Evolutionary conservation across 2,888 invertebrate species (phyloP), one percentile per base, ranked within the genome.

Genomic region (Lamellibrachia columna): DNA sequence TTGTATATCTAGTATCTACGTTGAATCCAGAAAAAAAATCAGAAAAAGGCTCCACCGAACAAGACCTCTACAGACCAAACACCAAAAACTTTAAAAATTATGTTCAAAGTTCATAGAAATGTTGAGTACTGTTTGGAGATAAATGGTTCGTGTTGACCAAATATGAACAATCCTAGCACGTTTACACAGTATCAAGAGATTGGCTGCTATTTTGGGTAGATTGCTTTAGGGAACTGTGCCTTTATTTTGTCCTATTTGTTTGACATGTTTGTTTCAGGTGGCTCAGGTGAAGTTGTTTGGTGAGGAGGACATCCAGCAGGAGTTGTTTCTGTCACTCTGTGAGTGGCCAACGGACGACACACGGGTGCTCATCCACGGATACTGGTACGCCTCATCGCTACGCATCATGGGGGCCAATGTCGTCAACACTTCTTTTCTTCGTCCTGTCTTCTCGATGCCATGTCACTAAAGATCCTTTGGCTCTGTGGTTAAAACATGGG

Each of bases 291-390:
- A 97, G 92, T 96, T 97, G 90, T 97, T 97, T 96, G 97, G 97
- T 93, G 97, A 97, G 93, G 96, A 96, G 94, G 97, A 96, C 92
- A 96, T 97, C 92, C 94, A 94, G 92, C 96, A 97, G 95, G 96
- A 97, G 94, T 95, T 98, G 93, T 97, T 97, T 95, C 97, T 98
- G 94, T 97, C 97, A 94, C 97, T 98, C 95, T 97, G 98, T 96
- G 98, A 98, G 95, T 98, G 98, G 97, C 98, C 98, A 90, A 97
- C 97, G 94, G 98, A 98, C 96, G 97, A 97, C 91, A 97, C 97
- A 94, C 97, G 97, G 95, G 96, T 98, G 91, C 97, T 98, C 91
- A 97, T 98, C 94, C 98, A 98, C 96, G 98, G 98, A 93, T 97
- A 97, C 94, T 97, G 97, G 98, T 98, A 97, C 97, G 97, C 96